A percentile compares a stretch with the other conserved stretches of the same genome.
phyloP scores from a whole-genome alignment of 2,113 vertebrate species.

The Artemisiospiza belli region DNA sequence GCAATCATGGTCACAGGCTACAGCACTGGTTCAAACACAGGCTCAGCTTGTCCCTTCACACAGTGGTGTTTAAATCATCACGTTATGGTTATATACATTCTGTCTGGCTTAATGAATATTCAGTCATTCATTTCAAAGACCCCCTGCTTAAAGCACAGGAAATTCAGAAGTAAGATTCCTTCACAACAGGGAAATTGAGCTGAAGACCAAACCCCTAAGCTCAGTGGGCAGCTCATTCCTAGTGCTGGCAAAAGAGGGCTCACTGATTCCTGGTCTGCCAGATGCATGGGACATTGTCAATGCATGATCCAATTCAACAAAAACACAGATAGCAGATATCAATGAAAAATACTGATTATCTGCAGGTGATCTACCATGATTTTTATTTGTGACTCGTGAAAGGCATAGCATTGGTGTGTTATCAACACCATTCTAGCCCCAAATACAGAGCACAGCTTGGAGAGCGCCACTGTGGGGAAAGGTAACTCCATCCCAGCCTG shows the following conservation, averaged over 20 bases:
- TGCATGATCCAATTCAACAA: background rate
- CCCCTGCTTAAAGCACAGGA: background rate
- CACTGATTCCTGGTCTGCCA: background rate
- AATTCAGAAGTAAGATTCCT: background rate
- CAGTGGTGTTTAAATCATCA: background rate
- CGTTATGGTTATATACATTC: background rate
- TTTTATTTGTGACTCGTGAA: background rate
- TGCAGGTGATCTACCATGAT: rapidly evolving
- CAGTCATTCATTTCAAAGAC: background rate
- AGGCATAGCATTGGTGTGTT: background rate
- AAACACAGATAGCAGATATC: background rate
- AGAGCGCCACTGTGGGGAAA: background rate
- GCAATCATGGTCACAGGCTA: background rate
- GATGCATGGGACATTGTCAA: background rate
- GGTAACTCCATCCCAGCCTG: background rate
- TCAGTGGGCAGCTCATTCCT: background rate
- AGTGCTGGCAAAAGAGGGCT: background rate
- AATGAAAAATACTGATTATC: background rate
- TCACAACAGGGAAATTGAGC: background rate
- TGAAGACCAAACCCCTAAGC: background rate
- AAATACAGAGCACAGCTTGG: background rate
- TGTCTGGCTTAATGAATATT: background rate
- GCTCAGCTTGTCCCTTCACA: background rate
- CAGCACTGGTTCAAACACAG: background rate
- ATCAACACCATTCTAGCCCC: background rate